A percentile compares a stretch with the other conserved stretches of the same genome.
Conservation (phyloP, 2,888 invertebrate species). For the Liopterus haemorrhoidalis region DNA sequence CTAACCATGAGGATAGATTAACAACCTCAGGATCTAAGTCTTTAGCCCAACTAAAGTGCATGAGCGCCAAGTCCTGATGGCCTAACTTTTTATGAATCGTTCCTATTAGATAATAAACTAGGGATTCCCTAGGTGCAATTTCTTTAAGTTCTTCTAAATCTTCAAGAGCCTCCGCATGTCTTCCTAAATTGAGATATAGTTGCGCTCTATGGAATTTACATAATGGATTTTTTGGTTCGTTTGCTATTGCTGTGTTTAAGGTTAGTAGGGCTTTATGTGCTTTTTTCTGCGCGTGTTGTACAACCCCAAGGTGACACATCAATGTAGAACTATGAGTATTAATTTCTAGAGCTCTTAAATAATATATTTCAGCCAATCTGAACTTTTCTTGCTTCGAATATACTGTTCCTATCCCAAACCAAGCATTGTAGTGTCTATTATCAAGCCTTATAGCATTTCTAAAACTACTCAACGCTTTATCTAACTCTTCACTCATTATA, state of each 20-base stretch:
- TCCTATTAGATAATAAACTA: constrained; percentile 96
- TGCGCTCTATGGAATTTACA: constrained; percentile 96
- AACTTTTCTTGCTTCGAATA: constrained; percentile 96
- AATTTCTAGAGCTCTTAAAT: constrained; percentile 81
- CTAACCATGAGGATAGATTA: no score
- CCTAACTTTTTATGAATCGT: constrained; percentile 96
- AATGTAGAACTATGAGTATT: constrained; percentile 92
- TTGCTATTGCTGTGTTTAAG: constrained; percentile 76
- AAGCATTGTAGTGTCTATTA: constrained; percentile 93
- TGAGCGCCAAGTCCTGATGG: constrained; percentile 87
- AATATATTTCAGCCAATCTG: constrained; percentile 85
- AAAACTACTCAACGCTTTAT: constrained; percentile 93
- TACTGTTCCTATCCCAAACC: constrained; percentile 97
- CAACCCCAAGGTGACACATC: constrained; percentile 93
- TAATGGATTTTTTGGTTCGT: constrained; percentile 85
- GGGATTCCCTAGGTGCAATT: constrained; percentile 89
- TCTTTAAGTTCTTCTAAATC: constrained; percentile 92
- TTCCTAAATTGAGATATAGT: constrained; percentile 82
- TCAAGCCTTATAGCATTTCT: constrained; percentile 87
- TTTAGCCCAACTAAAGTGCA: constrained; percentile 99
- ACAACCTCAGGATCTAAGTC: constrained; percentile 99
- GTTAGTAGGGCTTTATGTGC: constrained; percentile 84
- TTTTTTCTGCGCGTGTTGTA: constrained; percentile 86
- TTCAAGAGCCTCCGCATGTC: constrained; percentile 79
- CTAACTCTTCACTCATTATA: constrained; percentile 92